These are phyloP conservation scores for Eclectus roratus DNA, from an alignment of 2,113 vertebrate species.

Conservation along the genomic window DNA sequence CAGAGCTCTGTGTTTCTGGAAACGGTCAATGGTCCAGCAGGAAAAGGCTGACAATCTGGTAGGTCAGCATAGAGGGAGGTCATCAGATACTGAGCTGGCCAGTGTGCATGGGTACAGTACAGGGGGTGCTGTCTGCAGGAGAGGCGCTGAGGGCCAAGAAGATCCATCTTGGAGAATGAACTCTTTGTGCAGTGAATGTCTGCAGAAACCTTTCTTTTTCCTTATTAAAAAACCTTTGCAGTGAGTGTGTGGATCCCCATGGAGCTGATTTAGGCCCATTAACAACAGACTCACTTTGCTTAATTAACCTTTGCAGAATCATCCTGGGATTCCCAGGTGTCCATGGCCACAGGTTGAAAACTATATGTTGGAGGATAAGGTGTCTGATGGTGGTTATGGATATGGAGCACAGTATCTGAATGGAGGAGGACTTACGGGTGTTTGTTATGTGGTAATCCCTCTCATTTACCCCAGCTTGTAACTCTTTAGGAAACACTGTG, in stretches of 20 bases:
- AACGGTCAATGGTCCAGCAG: background rate
- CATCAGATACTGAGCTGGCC: background rate
- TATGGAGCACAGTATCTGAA: background rate
- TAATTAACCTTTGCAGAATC: conserved; percentile 54
- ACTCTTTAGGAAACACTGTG: background rate
- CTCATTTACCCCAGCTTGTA: background rate
- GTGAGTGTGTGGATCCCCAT: background rate
- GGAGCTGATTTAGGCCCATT: conserved; percentile 48
- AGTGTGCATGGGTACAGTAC: background rate
- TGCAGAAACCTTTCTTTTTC: background rate
- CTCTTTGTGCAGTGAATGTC: background rate
- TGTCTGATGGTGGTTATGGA: background rate
- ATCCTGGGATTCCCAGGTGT: background rate
- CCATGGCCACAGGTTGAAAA: background rate
- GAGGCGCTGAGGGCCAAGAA: background rate
- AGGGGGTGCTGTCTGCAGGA: background rate
- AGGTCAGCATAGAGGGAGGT: background rate
- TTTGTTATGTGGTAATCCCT: background rate
- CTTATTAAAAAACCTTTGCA: background rate
- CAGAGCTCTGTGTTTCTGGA: background rate
- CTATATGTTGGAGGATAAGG: background rate
- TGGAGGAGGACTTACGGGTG: background rate
- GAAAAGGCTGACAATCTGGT: background rate
- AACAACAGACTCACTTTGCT: conserved; percentile 2
- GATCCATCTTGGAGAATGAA: background rate